These are phyloP conservation scores for Arion vulgaris DNA, from an alignment of 1,140 invertebrate genomes.

Conservation along the genomic window DNA sequence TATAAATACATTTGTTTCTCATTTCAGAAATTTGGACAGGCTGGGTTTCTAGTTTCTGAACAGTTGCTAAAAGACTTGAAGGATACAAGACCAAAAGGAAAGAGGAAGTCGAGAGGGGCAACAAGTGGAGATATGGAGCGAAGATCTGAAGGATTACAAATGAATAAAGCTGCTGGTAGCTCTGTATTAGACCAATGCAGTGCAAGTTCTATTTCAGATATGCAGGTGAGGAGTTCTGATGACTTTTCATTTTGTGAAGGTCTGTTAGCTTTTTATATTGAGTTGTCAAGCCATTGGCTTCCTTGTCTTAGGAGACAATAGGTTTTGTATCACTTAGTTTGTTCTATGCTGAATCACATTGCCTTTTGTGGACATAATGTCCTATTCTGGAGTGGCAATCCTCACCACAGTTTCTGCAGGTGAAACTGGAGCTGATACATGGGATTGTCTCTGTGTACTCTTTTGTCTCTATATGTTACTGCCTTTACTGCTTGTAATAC, in stretches of 20 bases:
- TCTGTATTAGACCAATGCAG: slow-evolving; percentile 59
- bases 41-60: slow-evolving; percentile 2
- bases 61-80: slow-evolving; percentile 13
- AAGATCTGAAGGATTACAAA: slow-evolving; percentile 27
- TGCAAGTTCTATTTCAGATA: slow-evolving; percentile 60
- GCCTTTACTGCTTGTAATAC: too few species aligned
- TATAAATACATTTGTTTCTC: not conserved
- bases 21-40: not conserved
- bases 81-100: slow-evolving; percentile 23
- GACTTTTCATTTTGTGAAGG: slow-evolving; percentile 13
- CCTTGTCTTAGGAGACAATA: too few species aligned
- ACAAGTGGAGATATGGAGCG: slow-evolving; percentile 18
- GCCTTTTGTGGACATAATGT: too few species aligned
- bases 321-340: too few species aligned
- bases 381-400: too few species aligned
- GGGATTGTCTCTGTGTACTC: too few species aligned
- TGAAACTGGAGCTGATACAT: too few species aligned
- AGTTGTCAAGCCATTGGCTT: too few species aligned
- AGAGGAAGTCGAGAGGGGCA: not conserved
- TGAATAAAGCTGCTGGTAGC: slow-evolving; percentile 36
- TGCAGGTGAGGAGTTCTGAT: slow-evolving; percentile 48
- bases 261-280: not conserved
- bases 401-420: too few species aligned
- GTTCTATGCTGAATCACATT: too few species aligned
- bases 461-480: too few species aligned